phyloP scores from a whole-genome alignment of 2,797 vertebrate species.

The Leptodactylus fallax region DNA sequence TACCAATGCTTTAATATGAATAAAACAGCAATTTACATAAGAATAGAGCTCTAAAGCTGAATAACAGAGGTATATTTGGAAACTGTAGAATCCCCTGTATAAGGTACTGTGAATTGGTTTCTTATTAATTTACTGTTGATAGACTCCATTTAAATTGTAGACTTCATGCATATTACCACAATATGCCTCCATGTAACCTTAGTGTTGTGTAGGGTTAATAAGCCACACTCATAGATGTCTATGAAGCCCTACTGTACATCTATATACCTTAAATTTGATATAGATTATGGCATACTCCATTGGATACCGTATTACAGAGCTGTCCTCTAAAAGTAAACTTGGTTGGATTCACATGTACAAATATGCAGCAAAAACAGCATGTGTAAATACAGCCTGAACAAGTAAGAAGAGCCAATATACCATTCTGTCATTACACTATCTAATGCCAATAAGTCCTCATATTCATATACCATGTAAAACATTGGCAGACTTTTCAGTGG shows the following conservation, averaged over 20 bases:
- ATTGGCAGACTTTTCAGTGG: not conserved
- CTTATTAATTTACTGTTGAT: too few relatives aligned
- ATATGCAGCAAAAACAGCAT: too few relatives aligned
- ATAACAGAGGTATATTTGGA: too few relatives aligned
- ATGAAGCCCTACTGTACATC: not conserved
- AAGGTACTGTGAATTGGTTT: too few relatives aligned
- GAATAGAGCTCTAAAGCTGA: too few relatives aligned
- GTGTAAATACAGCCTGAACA: not conserved
- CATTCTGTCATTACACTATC: not conserved
- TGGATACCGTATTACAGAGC: too few relatives aligned
- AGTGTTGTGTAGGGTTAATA: not conserved
- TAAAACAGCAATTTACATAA: too few relatives aligned
- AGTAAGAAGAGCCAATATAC: not conserved
- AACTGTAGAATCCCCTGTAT: too few relatives aligned
- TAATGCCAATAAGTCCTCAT: not conserved
- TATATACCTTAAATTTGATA: not conserved
- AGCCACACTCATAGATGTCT: not conserved
- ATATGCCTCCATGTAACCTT: not conserved
- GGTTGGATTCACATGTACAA: not conserved
- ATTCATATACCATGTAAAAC: not conserved
- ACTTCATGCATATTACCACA: not conserved
- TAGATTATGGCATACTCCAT: too few relatives aligned
- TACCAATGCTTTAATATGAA: too few relatives aligned
- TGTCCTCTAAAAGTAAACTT: not conserved
- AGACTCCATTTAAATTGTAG: not conserved